phyloP scores from a whole-genome alignment of 2,797 vertebrate genomes.

The Rhodeus uyekii region DNA sequence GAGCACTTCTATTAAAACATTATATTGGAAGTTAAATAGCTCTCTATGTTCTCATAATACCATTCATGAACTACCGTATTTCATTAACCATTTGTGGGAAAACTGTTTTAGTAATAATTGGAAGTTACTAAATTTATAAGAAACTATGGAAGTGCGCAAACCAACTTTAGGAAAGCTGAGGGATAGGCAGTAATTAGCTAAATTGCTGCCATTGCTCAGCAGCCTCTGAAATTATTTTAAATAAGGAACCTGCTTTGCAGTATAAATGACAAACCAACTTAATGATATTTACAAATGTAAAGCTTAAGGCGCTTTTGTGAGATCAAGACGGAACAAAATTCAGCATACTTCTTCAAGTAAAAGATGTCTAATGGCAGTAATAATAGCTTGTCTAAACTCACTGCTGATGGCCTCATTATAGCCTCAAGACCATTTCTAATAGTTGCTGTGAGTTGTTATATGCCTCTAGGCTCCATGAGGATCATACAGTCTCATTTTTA shows the following conservation, averaged over 20 bases:
- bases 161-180: background rate
- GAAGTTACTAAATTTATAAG: background rate
- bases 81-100: too few relatives aligned
- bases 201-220: background rate
- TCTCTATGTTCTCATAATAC: too few relatives aligned
- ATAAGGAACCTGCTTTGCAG: background rate
- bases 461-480: too few relatives aligned
- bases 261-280: background rate
- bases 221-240: background rate
- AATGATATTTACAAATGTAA: background rate
- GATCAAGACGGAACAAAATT: background rate
- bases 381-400: background rate
- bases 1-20: too few relatives aligned
- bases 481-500: background rate
- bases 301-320: background rate
- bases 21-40: too few relatives aligned
- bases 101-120: conserved; percentile 2
- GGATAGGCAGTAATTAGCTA: background rate
- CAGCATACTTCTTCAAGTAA: background rate
- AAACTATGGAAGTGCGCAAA: background rate
- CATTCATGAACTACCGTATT: too few relatives aligned
- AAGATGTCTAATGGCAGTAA: background rate
- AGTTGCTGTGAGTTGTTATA: too few relatives aligned
- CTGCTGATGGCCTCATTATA: background rate
- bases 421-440: background rate